Evolutionary conservation across 2,797 vertebrate species (phyloP).

Genomic region (Acanthurus leucopareius): DNA sequence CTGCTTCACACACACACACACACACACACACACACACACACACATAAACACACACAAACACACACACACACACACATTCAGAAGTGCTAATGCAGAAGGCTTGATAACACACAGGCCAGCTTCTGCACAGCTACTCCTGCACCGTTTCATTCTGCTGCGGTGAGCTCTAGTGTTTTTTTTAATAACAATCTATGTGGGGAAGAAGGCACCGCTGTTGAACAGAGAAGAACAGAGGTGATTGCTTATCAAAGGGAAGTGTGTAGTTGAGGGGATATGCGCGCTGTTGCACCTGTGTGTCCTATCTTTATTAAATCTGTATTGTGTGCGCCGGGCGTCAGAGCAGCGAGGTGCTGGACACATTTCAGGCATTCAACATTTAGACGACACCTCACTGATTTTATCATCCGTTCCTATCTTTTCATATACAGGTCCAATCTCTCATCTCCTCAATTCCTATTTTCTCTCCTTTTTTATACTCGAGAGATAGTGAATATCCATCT

Average conservation of each 20-base stretch:
- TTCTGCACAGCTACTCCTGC: slow-evolving; percentile 13
- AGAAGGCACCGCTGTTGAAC: slow-evolving; percentile 36
- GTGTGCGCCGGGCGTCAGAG: slow-evolving; percentile 34
- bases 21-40: not conserved
- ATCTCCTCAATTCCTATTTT: slow-evolving; percentile 46
- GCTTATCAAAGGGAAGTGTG: slow-evolving; percentile 62
- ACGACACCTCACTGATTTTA: slow-evolving; percentile 36
- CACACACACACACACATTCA: not conserved
- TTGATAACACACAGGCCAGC: slow-evolving; percentile 13
- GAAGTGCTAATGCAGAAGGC: not conserved
- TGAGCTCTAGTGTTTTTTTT: slow-evolving; percentile 40
- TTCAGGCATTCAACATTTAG: slow-evolving; percentile 37
- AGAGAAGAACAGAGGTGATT: slow-evolving; percentile 45
- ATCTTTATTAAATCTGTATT: slow-evolving; percentile 74
- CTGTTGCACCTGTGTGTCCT: slow-evolving; percentile 27
- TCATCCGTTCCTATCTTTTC: slow-evolving; percentile 32
- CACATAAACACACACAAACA: not conserved
- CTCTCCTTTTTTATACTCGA: slow-evolving; percentile 14
- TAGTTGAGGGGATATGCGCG: slow-evolving; percentile 28
- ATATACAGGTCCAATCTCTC: slow-evolving; percentile 29
- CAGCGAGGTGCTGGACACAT: slow-evolving; percentile 41
- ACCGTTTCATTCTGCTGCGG: slow-evolving; percentile 29
- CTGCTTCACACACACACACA: slow-evolving; percentile 11
- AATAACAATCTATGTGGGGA: slow-evolving; percentile 48
- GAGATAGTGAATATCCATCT: slow-evolving; percentile 42